These are phyloP conservation scores for Atta cephalotes DNA, from an alignment of 1,140 invertebrate genomes.

Conservation along the genomic window DNA sequence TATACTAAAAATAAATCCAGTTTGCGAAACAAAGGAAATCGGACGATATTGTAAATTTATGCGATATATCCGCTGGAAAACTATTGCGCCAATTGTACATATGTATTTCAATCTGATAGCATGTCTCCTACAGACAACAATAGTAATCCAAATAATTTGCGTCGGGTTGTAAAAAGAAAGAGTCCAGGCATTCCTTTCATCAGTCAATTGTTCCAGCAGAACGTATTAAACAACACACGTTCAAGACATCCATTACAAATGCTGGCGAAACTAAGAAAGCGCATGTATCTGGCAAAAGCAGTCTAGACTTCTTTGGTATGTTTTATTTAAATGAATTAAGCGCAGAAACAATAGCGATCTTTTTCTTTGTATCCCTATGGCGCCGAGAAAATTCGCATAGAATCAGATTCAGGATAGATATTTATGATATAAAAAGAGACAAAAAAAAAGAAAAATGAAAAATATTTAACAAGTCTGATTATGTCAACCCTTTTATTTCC, in stretches of 20 bases:
- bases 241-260: slow-evolving; percentile 14
- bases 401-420: slow-evolving; percentile 53
- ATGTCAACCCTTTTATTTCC: slow-evolving; percentile 21
- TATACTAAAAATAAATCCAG: slow-evolving; percentile 11
- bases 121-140: slow-evolving; percentile 34
- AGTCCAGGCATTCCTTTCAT: slow-evolving; percentile 11
- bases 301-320: slow-evolving; percentile 33
- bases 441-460: slow-evolving; percentile 72
- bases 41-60: slow-evolving; percentile 5
- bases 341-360: slow-evolving; percentile 41
- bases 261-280: slow-evolving; percentile 20
- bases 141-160: slow-evolving; percentile 28
- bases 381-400: slow-evolving; percentile 55
- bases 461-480: slow-evolving; percentile 30
- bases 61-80: slow-evolving; percentile 50
- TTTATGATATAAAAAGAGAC: slow-evolving; percentile 71
- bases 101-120: slow-evolving; percentile 38
- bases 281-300: slow-evolving; percentile 30
- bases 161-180: not conserved
- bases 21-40: slow-evolving; percentile 20
- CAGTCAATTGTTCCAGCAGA: not conserved
- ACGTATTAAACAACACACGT: not conserved
- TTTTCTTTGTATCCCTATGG: slow-evolving; percentile 41
- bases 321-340: slow-evolving; percentile 37
- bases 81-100: slow-evolving; percentile 46